These are phyloP conservation scores for Heliornis fulica DNA, from an alignment of 2,113 vertebrate genomes.

Conservation along the genomic window DNA sequence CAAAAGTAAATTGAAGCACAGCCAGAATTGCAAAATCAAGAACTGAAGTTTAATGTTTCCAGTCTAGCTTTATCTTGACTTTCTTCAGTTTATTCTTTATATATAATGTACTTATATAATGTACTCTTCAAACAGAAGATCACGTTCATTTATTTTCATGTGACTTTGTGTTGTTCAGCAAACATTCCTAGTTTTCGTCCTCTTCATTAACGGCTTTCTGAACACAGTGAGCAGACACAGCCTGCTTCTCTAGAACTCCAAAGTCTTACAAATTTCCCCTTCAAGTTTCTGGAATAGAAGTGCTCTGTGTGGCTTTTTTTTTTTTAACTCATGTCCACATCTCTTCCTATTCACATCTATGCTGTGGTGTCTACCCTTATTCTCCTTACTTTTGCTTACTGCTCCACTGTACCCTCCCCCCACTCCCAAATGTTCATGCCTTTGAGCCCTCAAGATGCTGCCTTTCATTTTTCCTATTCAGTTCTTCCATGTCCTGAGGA, in stretches of 20 bases:
- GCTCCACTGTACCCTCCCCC: background rate
- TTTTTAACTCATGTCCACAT: background rate
- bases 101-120: no score
- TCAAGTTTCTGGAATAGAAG: background rate
- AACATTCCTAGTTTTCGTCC: background rate
- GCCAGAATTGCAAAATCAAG: background rate
- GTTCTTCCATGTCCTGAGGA: background rate
- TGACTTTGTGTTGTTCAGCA: background rate
- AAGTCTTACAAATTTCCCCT: background rate
- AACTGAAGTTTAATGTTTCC: background rate
- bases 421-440: background rate
- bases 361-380: background rate
- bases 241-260: background rate
- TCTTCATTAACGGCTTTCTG: background rate
- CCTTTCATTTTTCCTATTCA: background rate
- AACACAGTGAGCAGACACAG: background rate
- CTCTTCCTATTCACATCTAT: background rate
- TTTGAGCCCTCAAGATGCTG: background rate
- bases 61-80: background rate
- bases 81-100: background rate
- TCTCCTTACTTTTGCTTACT: background rate
- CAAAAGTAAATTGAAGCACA: background rate
- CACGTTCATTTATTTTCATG: background rate
- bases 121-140: background rate
- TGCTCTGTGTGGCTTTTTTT: background rate